phyloP scores from a whole-genome alignment of 2,797 vertebrate species.

The Phataginus tetradactyla region DNA sequence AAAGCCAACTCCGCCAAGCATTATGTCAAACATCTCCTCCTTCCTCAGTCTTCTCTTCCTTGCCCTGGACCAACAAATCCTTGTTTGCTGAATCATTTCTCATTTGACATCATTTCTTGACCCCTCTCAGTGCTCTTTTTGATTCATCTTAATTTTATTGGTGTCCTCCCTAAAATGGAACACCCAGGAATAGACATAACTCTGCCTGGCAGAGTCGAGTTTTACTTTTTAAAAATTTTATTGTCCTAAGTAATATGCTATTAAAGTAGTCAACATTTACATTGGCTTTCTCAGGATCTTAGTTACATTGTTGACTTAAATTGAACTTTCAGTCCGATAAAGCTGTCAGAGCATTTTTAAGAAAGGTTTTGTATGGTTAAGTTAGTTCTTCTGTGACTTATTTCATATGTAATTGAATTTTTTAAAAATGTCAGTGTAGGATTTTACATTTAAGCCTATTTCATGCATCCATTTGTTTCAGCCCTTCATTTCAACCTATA shows the following conservation, averaged over 20 bases:
- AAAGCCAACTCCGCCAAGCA: neutral
- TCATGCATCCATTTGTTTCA: neutral
- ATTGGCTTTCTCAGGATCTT: constrained; percentile 38
- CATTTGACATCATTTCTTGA: neutral
- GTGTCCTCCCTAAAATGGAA: neutral
- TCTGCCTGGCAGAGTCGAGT: neutral
- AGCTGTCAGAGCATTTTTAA: constrained; percentile 21
- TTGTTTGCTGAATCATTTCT: neutral
- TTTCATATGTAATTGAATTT: neutral
- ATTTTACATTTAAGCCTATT: neutral
- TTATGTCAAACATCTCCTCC: neutral
- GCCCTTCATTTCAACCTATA: neutral
- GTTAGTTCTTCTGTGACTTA: neutral
- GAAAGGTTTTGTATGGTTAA: neutral
- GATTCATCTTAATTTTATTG: neutral
- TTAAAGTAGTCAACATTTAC: constrained; percentile 66
- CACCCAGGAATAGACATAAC: constrained; percentile 35
- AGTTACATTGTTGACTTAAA: constrained; percentile 44
- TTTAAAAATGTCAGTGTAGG: neutral
- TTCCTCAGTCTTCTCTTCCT: neutral
- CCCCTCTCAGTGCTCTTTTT: neutral
- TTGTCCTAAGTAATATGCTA: constrained; percentile 32
- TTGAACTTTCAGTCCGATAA: constrained; percentile 27
- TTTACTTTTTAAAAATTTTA: constrained; percentile 65
- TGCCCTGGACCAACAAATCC: neutral